A percentile compares a stretch with the other conserved stretches of the same genome.
Evolutionary conservation across 2,888 invertebrate species (phyloP).

Genomic region (Alviniconcha strummeri): DNA sequence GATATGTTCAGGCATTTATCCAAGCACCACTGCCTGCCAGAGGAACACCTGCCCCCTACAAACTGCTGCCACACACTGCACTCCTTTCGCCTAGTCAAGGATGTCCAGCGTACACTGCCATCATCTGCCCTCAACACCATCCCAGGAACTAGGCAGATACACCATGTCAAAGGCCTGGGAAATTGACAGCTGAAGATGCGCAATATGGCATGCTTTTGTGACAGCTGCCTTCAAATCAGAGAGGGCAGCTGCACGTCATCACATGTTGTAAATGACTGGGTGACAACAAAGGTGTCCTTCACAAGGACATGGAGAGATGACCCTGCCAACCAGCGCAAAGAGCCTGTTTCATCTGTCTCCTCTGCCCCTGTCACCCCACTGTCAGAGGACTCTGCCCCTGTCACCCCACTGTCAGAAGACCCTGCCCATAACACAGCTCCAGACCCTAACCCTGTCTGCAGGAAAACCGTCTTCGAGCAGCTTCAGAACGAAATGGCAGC

Average conservation of each 20-base stretch:
- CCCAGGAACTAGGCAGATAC: not conserved
- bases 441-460: not conserved
- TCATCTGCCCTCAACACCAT: not conserved
- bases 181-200: not conserved
- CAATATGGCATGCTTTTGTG: not conserved
- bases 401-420: too few relatives aligned
- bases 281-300: not conserved
- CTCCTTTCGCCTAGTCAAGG: not conserved
- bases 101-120: not conserved
- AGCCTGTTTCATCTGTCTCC: not conserved
- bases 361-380: not conserved
- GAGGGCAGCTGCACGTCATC: not conserved
- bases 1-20: too few relatives aligned
- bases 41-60: not conserved
- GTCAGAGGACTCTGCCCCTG: not conserved
- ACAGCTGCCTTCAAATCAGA: not conserved
- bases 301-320: not conserved
- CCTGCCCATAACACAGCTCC: too few relatives aligned
- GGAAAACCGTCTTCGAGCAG: not conserved
- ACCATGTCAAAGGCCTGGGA: not conserved
- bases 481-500: too few relatives aligned
- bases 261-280: not conserved
- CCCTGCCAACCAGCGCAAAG: not conserved
- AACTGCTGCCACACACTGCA: not conserved
- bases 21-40: too few relatives aligned